Conservation (phyloP, 2,888 invertebrate species). For the Latrodectus elegans region DNA sequence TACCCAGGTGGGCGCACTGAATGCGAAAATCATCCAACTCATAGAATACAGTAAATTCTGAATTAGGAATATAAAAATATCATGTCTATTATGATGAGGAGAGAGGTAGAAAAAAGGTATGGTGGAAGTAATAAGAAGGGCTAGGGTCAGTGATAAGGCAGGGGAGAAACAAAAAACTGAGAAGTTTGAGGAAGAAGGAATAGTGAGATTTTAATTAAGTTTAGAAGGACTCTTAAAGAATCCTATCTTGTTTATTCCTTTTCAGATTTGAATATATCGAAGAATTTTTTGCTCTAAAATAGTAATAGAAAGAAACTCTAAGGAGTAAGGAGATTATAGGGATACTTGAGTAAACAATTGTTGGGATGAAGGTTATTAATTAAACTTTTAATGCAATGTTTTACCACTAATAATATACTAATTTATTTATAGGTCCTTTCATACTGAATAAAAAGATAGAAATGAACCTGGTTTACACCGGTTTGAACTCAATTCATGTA, state of each 20-base stretch:
- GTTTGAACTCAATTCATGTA: no score
- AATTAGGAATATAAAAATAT: constrained; percentile 81
- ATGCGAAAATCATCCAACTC: constrained; percentile 83
- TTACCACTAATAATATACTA: constrained; percentile 80
- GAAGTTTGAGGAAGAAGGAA: constrained; percentile 80
- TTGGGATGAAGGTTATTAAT: constrained; percentile 71
- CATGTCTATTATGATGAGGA: constrained; percentile 79
- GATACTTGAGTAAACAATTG: constrained; percentile 72
- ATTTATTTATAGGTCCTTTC: constrained; percentile 80
- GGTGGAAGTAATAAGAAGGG: constrained; percentile 79
- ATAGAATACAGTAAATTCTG: constrained; percentile 81
- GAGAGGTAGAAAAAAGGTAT: constrained; percentile 79
- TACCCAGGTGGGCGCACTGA: constrained; percentile 83
- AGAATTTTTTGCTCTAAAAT: constrained; percentile 83
- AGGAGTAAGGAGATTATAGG: constrained; percentile 80
- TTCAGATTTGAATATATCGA: constrained; percentile 84
- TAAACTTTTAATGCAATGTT: constrained; percentile 81
- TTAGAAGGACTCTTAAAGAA: constrained; percentile 81
- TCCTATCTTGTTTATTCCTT: constrained; percentile 84
- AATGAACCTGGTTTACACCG: constrained; percentile 90
- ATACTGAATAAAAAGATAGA: constrained; percentile 83
- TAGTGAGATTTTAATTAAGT: constrained; percentile 81
- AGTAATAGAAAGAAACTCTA: constrained; percentile 83
- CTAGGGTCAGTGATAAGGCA: constrained; percentile 79
- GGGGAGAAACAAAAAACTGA: constrained; percentile 80